Evolutionary conservation across 2,888 invertebrate genomes (phyloP).

Genomic region (Apamea epomidion): DNA sequence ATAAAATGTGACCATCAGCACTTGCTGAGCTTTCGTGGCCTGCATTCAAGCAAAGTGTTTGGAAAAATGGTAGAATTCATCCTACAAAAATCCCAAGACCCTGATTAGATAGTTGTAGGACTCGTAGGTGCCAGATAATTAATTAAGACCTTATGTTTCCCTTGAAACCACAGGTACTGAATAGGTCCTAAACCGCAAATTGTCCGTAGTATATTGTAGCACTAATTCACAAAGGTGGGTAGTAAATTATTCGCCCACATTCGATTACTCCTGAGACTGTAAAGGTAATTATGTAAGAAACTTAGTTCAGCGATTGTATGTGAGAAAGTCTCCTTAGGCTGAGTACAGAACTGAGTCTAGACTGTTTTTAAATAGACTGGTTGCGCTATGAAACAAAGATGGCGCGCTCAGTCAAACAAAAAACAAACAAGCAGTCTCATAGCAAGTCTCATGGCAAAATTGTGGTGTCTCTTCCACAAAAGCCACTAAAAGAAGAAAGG

Average conservation of each 20-base stretch:
- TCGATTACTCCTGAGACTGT: conserved; percentile 67
- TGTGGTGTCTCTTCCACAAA: too few relatives aligned
- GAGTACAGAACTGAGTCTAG: background rate
- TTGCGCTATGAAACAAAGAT: background rate
- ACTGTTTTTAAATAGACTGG: background rate
- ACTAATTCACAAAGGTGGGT: conserved; percentile 68
- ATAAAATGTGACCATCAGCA: background rate
- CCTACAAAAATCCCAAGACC: background rate
- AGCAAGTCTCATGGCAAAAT: too few relatives aligned
- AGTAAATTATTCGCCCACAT: conserved; percentile 73
- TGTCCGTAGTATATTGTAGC: conserved; percentile 67
- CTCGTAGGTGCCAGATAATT: conserved; percentile 12
- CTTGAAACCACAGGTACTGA: conserved; percentile 30
- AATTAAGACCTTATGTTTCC: conserved; percentile 39
- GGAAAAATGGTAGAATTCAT: background rate
- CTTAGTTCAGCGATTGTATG: conserved; percentile 35
- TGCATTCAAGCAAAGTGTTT: background rate
- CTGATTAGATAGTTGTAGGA: conserved; percentile 13
- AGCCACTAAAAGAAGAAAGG: too few relatives aligned
- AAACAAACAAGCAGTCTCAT: too few relatives aligned
- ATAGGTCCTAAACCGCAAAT: conserved; percentile 62
- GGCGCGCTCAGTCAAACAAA: background rate
- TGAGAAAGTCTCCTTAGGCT: conserved; percentile 11
- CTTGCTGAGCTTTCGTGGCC: background rate
- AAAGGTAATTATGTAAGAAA: conserved; percentile 65